Evolutionary conservation across 1,140 invertebrate genomes (phyloP).

Genomic region (Papilio dardanus): DNA sequence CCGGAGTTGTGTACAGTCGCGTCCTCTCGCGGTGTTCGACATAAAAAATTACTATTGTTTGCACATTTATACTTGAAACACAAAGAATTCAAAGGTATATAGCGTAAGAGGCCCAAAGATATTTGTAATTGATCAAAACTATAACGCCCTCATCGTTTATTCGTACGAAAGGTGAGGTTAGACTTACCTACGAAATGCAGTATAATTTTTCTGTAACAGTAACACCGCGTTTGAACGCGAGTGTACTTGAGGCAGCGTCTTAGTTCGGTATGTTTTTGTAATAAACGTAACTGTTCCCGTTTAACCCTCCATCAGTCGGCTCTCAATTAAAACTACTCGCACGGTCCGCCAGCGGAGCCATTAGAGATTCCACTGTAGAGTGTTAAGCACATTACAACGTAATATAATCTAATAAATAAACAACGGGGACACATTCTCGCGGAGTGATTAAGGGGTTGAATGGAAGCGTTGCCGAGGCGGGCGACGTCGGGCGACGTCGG

Average conservation of each 20-base stretch:
- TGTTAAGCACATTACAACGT: slow-evolving; percentile 65
- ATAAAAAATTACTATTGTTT: background rate
- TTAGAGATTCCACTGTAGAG: slow-evolving; percentile 58
- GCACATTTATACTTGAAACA: background rate
- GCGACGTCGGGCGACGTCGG: background rate
- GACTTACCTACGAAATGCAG: background rate
- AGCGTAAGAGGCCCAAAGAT: too few species aligned
- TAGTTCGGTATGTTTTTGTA: slow-evolving; percentile 42
- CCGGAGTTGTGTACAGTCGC: background rate
- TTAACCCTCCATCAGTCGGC: slow-evolving; percentile 45
- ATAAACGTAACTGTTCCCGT: slow-evolving; percentile 43
- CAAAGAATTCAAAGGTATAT: too few species aligned
- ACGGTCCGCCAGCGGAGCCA: slow-evolving; percentile 44
- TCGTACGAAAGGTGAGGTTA: background rate
- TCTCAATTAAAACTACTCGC: slow-evolving; percentile 57
- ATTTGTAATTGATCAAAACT: background rate
- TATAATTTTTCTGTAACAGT: background rate
- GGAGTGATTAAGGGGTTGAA: slow-evolving; percentile 53
- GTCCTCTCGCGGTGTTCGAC: background rate
- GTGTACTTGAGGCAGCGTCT: background rate
- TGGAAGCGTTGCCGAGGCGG: slow-evolving; percentile 14
- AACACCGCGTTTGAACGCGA: background rate
- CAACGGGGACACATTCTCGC: slow-evolving; percentile 53
- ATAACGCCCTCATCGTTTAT: background rate
- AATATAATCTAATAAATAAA: slow-evolving; percentile 66